Evolutionary conservation across 2,888 invertebrate species (phyloP).

Genomic region (Dusona sp.): DNA sequence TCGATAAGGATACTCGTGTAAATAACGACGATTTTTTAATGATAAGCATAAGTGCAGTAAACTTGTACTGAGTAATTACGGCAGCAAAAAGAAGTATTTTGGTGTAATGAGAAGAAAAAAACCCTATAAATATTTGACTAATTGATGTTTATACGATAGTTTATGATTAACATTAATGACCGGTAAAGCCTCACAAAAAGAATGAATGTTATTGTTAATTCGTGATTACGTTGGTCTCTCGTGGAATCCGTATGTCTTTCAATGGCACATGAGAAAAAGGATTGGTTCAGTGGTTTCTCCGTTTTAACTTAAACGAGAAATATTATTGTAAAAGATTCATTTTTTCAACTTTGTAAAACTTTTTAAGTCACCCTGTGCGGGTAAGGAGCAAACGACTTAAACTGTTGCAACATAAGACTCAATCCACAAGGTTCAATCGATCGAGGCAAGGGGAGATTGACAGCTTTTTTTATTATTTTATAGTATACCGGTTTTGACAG

Average conservation of each 20-base stretch:
- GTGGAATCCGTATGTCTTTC: neutral
- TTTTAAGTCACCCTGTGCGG: neutral
- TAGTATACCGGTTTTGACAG: slow-evolving; percentile 7
- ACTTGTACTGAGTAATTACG: neutral
- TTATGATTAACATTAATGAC: neutral
- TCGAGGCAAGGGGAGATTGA: neutral
- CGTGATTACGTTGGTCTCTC: neutral
- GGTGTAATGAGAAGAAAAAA: neutral
- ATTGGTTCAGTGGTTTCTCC: neutral
- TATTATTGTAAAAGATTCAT: neutral
- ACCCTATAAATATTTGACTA: neutral
- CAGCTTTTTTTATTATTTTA: neutral
- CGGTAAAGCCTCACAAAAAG: neutral
- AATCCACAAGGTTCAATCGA: neutral
- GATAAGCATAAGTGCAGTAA: neutral
- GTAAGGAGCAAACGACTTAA: neutral
- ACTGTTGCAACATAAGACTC: neutral
- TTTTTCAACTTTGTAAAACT: neutral
- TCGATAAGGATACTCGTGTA: neutral
- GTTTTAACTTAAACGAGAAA: neutral
- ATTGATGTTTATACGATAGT: neutral
- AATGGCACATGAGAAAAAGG: neutral
- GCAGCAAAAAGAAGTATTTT: neutral
- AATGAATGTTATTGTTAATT: neutral
- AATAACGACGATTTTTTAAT: neutral